Conservation (phyloP, 2,113 vertebrate genomes). For the Pteruthius melanotis region DNA sequence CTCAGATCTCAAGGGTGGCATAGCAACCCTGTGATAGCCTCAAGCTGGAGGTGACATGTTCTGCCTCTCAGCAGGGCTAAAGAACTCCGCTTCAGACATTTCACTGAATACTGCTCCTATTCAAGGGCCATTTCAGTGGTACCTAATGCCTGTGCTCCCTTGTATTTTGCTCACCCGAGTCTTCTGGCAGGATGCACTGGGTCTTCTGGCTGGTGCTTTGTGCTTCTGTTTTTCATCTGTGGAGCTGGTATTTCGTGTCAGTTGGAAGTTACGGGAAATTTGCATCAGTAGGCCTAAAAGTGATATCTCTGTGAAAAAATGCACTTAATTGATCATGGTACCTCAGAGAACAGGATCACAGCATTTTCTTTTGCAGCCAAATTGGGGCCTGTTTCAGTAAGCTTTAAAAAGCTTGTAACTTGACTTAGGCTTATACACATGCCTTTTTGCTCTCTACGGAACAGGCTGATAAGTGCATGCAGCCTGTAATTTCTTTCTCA, state of each 20-base stretch:
- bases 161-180: not conserved
- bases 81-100: not conserved
- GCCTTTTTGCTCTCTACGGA: not conserved
- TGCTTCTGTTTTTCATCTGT: not conserved
- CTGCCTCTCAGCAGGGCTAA: not conserved
- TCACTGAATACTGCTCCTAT: not conserved
- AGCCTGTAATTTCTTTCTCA: not conserved
- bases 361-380: not conserved
- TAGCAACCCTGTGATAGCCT: not conserved
- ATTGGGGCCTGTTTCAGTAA: not conserved
- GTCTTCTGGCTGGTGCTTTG: not conserved
- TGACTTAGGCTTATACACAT: not conserved
- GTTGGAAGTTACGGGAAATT: not conserved
- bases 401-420: not conserved
- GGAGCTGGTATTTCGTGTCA: not conserved
- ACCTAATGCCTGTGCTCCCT: not conserved
- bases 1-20: not conserved
- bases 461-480: not conserved
- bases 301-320: not conserved
- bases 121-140: not conserved
- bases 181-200: not conserved
- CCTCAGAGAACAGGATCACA: not conserved
- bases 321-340: rapidly evolving
- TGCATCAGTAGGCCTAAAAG: not conserved
- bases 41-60: not conserved